These are phyloP conservation scores for Lampropteryx suffumata DNA, from an alignment of 2,888 invertebrate species.

Conservation along the genomic window DNA sequence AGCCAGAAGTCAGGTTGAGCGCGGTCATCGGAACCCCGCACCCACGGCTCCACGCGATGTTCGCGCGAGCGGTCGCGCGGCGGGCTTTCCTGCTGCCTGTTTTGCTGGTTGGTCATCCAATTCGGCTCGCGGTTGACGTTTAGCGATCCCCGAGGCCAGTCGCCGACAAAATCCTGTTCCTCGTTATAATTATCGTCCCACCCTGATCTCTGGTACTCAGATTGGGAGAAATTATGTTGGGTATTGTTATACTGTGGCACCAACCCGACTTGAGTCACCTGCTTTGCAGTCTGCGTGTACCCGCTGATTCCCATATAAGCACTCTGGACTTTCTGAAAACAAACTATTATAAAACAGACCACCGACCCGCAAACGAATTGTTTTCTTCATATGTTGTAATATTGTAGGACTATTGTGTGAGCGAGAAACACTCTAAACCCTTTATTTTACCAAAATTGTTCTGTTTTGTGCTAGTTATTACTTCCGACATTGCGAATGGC, in stretches of 20 bases:
- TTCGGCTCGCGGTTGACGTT: neutral
- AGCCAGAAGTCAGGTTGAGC: conserved; percentile 7
- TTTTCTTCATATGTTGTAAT: neutral
- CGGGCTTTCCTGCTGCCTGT: neutral
- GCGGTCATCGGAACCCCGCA: neutral
- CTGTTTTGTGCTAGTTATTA: too few relatives aligned
- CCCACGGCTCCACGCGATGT: conserved; percentile 1
- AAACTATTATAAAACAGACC: conserved; percentile 20
- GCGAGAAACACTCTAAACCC: too few relatives aligned
- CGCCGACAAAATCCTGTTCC: neutral
- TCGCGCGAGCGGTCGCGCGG: conserved; percentile 4
- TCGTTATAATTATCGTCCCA: conserved; percentile 5
- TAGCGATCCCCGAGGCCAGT: conserved; percentile 1
- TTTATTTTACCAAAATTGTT: too few relatives aligned
- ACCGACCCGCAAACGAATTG: conserved; percentile 7
- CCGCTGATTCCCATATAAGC: conserved; percentile 20
- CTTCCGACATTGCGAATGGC: too few relatives aligned
- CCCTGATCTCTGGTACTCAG: neutral
- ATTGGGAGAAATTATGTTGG: conserved; percentile 1
- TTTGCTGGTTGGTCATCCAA: conserved; percentile 2
- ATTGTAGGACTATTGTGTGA: too few relatives aligned
- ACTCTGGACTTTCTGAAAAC: conserved; percentile 29
- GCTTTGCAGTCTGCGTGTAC: conserved; percentile 5
- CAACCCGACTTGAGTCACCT: conserved; percentile 10
- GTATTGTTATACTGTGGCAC: neutral